Evolutionary conservation across 1,140 invertebrate species (phyloP), one percentile per base, ranked within the genome.

Genomic region (Calliopsis andreniformis): DNA sequence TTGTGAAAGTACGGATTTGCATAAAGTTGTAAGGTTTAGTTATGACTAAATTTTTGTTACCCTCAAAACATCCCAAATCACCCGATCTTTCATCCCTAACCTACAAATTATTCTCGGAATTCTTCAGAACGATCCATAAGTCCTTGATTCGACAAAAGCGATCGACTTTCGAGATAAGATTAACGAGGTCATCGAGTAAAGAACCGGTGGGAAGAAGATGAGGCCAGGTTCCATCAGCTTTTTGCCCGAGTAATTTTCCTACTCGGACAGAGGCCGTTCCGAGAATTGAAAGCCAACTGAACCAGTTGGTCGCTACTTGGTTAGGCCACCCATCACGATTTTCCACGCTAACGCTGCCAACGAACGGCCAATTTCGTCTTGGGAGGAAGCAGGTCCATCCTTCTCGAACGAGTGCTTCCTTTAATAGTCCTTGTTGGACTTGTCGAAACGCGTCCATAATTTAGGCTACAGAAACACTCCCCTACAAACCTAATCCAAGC

Each of bases 241-340:
- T 66, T 67, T 67, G 2, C 20, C 39, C 6, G 10, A 23, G 62
- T 75, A 67, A 75, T 75, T 67, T 75, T 75, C 71, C 62, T 75
- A 67, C 71, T 67, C 62, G 30, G 51, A 39, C 20, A 49, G 20
- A 59, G 42, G 18, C 4, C 30, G 39, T 75, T 75, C 71, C 51
- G 14, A 56, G 71, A 75, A 75, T 58, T 51, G 71, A 75, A 67
- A 75, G 63, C 71, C 49, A 53, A 23, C 51, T 23, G 71, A 75
- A 75, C 71, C 63, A 67, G 71, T 75, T 23, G 32, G 18, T 18
- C 43, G n/a, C n/a, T n/a, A 2, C 53, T 55, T n/a, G 39, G 25
- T 5, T 14, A 47, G 25, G 25, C 71, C 71, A 67, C 71, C 71
- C 51, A 67, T 58, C 71, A 35, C 63, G 71, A 67, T 75, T 75